Percentiles rank a stretch among this genome's conserved stretches.
phyloP scores from a whole-genome alignment of 2,113 vertebrate genomes.

The Amazona guildingii region DNA sequence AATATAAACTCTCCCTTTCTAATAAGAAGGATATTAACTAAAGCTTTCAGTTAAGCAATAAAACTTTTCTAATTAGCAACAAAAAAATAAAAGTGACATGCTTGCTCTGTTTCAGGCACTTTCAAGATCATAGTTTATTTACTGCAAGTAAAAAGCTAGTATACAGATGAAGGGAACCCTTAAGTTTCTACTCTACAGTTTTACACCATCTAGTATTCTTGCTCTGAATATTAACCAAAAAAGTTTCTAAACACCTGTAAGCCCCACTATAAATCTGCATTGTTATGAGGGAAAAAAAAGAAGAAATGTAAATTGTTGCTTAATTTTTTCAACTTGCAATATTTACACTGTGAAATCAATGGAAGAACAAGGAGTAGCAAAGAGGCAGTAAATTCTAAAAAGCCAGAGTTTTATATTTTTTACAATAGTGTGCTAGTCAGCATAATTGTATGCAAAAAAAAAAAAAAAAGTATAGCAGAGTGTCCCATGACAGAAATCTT shows the following conservation, averaged over 20 bases:
- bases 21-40: slow-evolving; percentile 29
- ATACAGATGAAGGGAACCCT: slow-evolving; percentile 86
- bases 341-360: slow-evolving; percentile 78
- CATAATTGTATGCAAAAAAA: slow-evolving; percentile 72
- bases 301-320: slow-evolving; percentile 50
- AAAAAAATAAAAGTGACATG: slow-evolving; percentile 71
- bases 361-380: slow-evolving; percentile 75
- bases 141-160: slow-evolving; percentile 88
- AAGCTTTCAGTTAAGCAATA: slow-evolving; percentile 28
- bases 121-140: slow-evolving; percentile 92
- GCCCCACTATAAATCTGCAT: slow-evolving; percentile 68
- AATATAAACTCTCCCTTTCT: slow-evolving; percentile 8
- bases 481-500: slow-evolving; percentile 72
- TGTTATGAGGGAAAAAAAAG: slow-evolving; percentile 54
- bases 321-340: slow-evolving; percentile 74
- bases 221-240: slow-evolving; percentile 73
- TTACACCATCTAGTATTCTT: slow-evolving; percentile 80
- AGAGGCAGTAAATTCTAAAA: slow-evolving; percentile 73
- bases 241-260: slow-evolving; percentile 75
- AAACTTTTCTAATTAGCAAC: slow-evolving; percentile 55
- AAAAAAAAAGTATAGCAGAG: slow-evolving; percentile 71
- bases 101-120: slow-evolving; percentile 87
- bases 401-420: slow-evolving; percentile 57
- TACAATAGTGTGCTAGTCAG: slow-evolving; percentile 72
- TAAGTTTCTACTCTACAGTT: slow-evolving; percentile 84